These are phyloP conservation scores for Chelonoidis abingdonii DNA, from an alignment of 2,113 vertebrate species.

Conservation along the genomic window DNA sequence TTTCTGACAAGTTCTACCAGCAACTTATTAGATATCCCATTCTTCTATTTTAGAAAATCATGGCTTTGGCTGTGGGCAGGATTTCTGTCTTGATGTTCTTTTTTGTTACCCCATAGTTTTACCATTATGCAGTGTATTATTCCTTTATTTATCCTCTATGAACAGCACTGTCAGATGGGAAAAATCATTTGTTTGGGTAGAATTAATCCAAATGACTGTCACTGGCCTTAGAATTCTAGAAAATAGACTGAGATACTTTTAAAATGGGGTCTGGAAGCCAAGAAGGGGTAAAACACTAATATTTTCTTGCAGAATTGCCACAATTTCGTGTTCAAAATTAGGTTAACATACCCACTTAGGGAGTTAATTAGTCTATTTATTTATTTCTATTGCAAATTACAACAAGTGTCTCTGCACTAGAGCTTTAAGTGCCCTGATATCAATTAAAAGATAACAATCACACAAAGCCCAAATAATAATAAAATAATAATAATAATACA, in stretches of 20 bases:
- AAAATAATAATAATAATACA: not conserved
- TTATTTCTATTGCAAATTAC: not conserved
- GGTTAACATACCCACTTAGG: not conserved
- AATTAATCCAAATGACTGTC: not conserved
- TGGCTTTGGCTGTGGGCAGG: not conserved
- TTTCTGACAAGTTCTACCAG: too few species aligned
- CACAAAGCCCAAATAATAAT: accelerated
- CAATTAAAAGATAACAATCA: not conserved
- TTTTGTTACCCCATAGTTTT: not conserved
- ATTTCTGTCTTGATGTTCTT: not conserved
- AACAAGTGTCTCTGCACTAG: not conserved
- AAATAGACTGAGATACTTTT: not conserved
- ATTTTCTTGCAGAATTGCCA: not conserved
- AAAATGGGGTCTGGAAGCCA: not conserved
- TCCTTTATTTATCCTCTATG: not conserved
- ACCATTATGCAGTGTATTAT: accelerated
- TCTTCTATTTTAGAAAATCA: not conserved
- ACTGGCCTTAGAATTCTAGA: not conserved
- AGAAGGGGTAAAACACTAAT: accelerated
- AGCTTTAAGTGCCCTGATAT: not conserved
- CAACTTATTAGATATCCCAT: accelerated
- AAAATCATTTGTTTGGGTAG: not conserved
- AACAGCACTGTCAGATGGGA: not conserved
- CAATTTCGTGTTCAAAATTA: not conserved
- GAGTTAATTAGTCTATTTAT: accelerated